A percentile compares a stretch with the other conserved stretches of the same genome.
phyloP scores from a whole-genome alignment of 2,888 invertebrate species.

The Megastigmus dorsalis region DNA sequence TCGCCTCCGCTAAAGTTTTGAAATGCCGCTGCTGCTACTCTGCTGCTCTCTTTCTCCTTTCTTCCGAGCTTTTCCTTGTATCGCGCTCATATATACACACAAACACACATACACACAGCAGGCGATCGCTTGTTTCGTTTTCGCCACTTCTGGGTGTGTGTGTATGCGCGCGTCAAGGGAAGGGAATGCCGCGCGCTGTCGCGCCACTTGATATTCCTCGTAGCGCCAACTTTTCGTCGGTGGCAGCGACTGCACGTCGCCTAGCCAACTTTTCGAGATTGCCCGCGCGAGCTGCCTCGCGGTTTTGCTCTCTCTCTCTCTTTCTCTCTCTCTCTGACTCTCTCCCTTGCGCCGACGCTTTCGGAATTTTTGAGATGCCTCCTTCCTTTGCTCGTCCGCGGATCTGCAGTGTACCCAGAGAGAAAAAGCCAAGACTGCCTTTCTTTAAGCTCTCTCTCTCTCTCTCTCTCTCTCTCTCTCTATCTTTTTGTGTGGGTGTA shows the following conservation, averaged over 20 bases:
- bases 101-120: too few relatives aligned
- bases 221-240: conserved; percentile 27
- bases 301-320: neutral
- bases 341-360: neutral
- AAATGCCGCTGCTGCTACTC: neutral
- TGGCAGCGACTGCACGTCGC: neutral
- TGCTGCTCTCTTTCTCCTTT: neutral
- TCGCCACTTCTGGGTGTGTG: neutral
- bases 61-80: neutral
- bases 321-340: neutral
- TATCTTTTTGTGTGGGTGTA: neutral
- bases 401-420: neutral
- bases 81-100: too few relatives aligned
- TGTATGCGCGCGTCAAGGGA: neutral
- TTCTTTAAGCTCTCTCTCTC: neutral
- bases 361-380: conserved; percentile 30
- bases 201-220: conserved; percentile 42
- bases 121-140: too few relatives aligned
- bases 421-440: neutral
- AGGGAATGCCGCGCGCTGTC: neutral
- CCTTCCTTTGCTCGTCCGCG: neutral
- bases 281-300: neutral
- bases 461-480: neutral
- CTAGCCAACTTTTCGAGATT: conserved; percentile 30
- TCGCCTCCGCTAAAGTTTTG: conserved; percentile 14